Evolutionary conservation across 2,113 vertebrate species (phyloP).

Genomic region (Dromaius novaehollandiae): DNA sequence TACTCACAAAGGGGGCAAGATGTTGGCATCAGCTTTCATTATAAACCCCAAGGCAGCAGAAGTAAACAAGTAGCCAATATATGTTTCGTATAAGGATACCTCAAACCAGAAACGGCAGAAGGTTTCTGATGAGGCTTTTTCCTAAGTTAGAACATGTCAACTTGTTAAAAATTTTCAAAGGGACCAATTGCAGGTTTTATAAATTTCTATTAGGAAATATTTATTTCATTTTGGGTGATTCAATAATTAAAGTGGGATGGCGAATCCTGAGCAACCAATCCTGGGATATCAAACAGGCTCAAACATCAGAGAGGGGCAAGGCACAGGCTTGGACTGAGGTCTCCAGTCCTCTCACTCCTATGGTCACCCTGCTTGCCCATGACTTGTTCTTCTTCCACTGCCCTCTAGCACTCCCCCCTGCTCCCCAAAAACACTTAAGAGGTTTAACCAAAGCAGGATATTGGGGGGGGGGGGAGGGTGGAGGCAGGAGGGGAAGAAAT

Average conservation of each 20-base stretch:
- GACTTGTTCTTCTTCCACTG: background rate
- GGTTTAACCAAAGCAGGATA: background rate
- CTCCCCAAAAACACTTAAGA: background rate
- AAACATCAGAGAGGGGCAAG: background rate
- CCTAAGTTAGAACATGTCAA: background rate
- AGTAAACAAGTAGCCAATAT: background rate
- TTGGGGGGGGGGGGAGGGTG: background rate
- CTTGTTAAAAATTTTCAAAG: background rate
- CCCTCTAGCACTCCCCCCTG: background rate
- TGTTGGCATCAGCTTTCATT: background rate
- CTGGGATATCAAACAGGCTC: background rate
- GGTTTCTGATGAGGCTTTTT: slow-evolving; percentile 1
- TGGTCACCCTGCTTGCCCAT: background rate
- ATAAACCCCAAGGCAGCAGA: background rate
- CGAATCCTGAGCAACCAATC: background rate
- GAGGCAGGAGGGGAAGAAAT: background rate
- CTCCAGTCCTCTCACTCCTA: background rate
- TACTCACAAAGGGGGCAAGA: background rate
- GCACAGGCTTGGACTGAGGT: background rate
- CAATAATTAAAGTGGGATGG: background rate
- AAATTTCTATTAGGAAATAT: slow-evolving; percentile 16
- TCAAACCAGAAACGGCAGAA: background rate
- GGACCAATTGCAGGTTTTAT: background rate
- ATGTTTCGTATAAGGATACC: background rate
- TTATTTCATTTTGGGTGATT: slow-evolving; percentile 7